Percentiles rank a stretch among this genome's conserved stretches.
Evolutionary conservation across 2,113 vertebrate genomes (phyloP).

Genomic region (Prionailurus viverrinus): DNA sequence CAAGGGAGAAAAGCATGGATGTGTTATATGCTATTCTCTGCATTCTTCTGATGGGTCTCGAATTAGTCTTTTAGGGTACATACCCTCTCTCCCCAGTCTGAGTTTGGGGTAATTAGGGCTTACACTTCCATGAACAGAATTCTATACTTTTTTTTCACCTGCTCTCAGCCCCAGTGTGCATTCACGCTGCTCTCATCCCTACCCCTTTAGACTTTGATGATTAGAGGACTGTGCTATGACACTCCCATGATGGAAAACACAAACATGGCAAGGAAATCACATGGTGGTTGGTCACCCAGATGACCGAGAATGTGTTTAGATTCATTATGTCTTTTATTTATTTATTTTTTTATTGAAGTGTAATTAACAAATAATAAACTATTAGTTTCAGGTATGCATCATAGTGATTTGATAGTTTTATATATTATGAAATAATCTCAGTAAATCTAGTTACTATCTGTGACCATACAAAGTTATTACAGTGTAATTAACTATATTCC

Average conservation of each 20-base stretch:
- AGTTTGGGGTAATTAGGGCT: not conserved
- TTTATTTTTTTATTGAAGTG: not conserved
- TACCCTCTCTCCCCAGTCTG: fast-evolving
- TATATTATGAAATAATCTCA: not conserved
- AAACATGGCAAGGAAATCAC: not conserved
- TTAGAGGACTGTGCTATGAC: not conserved
- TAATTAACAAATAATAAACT: not conserved
- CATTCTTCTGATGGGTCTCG: not conserved
- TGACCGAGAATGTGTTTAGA: not conserved
- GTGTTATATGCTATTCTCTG: not conserved
- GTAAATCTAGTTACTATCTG: not conserved
- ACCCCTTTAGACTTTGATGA: not conserved
- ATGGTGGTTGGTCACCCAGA: fast-evolving
- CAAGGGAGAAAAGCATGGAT: not conserved
- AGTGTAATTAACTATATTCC: not conserved
- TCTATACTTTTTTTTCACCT: not conserved
- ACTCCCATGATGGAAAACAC: not conserved
- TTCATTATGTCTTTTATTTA: not conserved
- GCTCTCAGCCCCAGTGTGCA: not conserved
- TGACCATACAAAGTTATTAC: not conserved
- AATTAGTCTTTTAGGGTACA: not conserved
- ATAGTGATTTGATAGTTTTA: not conserved
- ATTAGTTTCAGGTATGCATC: not conserved
- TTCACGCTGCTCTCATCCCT: not conserved
- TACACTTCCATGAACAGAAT: not conserved